phyloP scores from a whole-genome alignment of 2,888 invertebrate species.

The Leptura quadrifasciata region DNA sequence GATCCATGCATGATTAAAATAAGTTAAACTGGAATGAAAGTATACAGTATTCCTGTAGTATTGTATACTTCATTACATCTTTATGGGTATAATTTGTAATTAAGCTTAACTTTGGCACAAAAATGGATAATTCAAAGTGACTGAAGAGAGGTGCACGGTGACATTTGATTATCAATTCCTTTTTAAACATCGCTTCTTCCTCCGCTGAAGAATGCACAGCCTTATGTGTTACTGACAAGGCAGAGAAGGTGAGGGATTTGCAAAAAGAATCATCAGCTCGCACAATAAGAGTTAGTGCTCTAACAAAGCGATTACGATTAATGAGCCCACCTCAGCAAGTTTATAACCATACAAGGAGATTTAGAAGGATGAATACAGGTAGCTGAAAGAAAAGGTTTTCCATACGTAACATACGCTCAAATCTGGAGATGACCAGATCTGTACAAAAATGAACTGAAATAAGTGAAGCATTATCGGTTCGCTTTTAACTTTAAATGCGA shows the following conservation, averaged over 20 bases:
- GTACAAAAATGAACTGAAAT: constrained; percentile 99
- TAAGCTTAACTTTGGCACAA: no score
- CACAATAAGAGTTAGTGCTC: constrained; percentile 94
- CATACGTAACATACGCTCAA: constrained; percentile 98
- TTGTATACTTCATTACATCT: no score
- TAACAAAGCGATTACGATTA: constrained; percentile 99
- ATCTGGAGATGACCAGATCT: constrained; percentile 99
- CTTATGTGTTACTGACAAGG: constrained; percentile 99
- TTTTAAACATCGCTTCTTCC: no score
- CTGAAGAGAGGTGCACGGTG: no score
- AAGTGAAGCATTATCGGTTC: constrained; percentile 97
- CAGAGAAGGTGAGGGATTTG: constrained; percentile 98
- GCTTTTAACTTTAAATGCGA: constrained; percentile 99
- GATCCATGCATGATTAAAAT: no score
- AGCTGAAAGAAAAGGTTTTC: constrained; percentile 96
- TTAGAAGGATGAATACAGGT: constrained; percentile 98
- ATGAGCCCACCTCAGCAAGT: constrained; percentile 97
- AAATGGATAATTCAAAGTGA: no score
- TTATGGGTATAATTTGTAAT: no score
- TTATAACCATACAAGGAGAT: constrained; percentile 99
- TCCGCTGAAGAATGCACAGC: constrained; percentile 98
- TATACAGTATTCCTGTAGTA: no score
- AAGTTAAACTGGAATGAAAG: no score
- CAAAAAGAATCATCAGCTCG: constrained; percentile 98
- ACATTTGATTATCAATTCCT: no score